These are phyloP conservation scores for Amiota minor DNA, from an alignment of 2,888 invertebrate genomes.

Conservation along the genomic window DNA sequence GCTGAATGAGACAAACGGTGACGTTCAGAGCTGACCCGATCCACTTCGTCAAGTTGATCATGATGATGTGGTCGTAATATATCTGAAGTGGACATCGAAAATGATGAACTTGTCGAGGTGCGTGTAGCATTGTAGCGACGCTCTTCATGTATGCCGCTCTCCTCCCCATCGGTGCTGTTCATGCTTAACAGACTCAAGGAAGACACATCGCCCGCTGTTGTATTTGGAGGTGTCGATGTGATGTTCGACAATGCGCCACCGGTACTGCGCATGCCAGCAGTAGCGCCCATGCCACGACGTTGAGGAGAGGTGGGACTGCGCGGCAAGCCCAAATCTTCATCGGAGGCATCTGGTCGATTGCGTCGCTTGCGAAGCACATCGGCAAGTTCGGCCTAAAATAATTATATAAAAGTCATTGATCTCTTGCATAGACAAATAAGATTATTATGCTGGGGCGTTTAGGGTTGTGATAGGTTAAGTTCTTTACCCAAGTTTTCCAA, in stretches of 20 bases:
- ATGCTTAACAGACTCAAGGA: conserved; percentile 81
- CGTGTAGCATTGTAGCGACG: conserved; percentile 45
- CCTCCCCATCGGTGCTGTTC: conserved; percentile 76
- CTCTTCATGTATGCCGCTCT: conserved; percentile 43
- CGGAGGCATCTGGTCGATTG: conserved; percentile 81
- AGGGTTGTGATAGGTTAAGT: neutral
- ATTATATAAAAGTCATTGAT: neutral
- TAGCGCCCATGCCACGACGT: conserved; percentile 69
- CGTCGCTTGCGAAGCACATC: conserved; percentile 81
- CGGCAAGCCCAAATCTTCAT: conserved; percentile 84
- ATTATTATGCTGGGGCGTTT: neutral
- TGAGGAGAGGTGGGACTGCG: conserved; percentile 83
- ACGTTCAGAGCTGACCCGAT: conserved; percentile 64
- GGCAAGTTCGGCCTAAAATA: conserved; percentile 81
- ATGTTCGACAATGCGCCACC: conserved; percentile 7
- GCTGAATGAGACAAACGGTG: conserved; percentile 84
- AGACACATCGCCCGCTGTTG: conserved; percentile 57
- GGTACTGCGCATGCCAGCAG: conserved; percentile 18
- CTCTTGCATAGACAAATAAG: no score
- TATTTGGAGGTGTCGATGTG: conserved; percentile 17
- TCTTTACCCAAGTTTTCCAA: conserved; percentile 72
- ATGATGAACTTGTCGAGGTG: conserved; percentile 53
- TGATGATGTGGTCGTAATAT: conserved; percentile 51
- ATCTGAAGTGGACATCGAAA: conserved; percentile 50
- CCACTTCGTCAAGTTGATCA: conserved; percentile 62